These are phyloP conservation scores for Rhincodon typus DNA, from an alignment of 2,797 vertebrate species.

Conservation along the genomic window DNA sequence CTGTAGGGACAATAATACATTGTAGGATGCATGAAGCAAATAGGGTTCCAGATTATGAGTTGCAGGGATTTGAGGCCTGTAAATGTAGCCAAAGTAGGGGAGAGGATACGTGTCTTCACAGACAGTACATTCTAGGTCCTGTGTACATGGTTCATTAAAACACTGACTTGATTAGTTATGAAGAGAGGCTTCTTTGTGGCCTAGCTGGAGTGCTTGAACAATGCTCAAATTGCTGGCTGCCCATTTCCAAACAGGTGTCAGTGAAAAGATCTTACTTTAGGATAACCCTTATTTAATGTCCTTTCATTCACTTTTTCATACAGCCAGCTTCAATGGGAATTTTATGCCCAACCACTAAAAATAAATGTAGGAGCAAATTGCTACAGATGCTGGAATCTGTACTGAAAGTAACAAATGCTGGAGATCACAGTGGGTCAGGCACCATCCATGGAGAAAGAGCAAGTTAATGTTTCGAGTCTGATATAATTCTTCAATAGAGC, in stretches of 20 bases:
- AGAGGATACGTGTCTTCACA: neutral
- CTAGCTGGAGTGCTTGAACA: neutral
- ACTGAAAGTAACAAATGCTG: too few relatives aligned
- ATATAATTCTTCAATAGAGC: neutral
- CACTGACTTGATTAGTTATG: neutral
- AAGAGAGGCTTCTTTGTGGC: neutral
- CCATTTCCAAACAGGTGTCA: neutral
- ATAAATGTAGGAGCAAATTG: too few relatives aligned
- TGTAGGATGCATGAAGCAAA: neutral
- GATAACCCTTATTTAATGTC: neutral
- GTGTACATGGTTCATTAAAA: neutral
- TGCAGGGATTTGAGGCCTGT: neutral
- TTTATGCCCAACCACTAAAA: too few relatives aligned
- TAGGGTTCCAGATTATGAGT: neutral
- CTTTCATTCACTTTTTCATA: too few relatives aligned
- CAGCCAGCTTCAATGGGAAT: too few relatives aligned
- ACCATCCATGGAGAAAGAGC: too few relatives aligned
- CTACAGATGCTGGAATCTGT: too few relatives aligned
- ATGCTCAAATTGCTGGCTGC: neutral
- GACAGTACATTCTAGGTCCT: neutral
- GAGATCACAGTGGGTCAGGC: too few relatives aligned
- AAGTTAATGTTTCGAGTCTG: too few relatives aligned
- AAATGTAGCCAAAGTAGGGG: neutral
- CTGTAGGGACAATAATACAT: neutral
- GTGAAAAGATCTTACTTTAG: neutral